A percentile compares a stretch with the other conserved stretches of the same genome.
Conservation (phyloP, 2,113 vertebrate species). For the Erythrocebus patas region DNA sequence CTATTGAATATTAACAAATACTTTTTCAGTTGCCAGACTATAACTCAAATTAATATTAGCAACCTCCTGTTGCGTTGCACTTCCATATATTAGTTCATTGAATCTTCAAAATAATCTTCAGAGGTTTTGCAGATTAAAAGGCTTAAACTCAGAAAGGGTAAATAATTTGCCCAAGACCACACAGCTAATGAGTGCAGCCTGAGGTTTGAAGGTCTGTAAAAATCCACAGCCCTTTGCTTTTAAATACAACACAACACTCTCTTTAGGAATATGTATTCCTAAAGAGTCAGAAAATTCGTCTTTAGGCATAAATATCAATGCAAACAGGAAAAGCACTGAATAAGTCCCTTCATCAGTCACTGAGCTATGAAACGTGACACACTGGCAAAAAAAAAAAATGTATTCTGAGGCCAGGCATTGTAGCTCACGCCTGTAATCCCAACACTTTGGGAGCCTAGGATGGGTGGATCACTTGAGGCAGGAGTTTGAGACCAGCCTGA, state of each 20-base stretch:
- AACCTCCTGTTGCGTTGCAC: background rate
- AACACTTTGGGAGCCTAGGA: too few species aligned
- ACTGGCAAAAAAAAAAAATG: background rate
- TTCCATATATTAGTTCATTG: background rate
- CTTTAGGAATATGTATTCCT: background rate
- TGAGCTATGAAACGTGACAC: background rate
- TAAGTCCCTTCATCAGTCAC: background rate
- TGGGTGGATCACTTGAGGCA: too few species aligned
- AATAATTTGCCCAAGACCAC: background rate
- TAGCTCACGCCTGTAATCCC: too few species aligned
- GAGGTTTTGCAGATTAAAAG: constrained; percentile 12
- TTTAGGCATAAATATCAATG: background rate
- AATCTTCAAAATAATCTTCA: background rate
- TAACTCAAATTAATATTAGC: constrained; percentile 16
- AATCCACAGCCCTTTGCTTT: background rate
- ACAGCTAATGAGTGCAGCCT: background rate
- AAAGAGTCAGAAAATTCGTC: background rate
- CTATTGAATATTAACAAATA: background rate
- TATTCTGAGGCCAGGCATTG: too few species aligned
- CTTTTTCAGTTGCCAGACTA: background rate
- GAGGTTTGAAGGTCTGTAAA: background rate
- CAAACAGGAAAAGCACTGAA: background rate
- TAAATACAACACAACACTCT: background rate
- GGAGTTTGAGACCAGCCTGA: too few species aligned
- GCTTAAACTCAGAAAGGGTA: background rate